phyloP scores from a whole-genome alignment of 2,888 invertebrate species.

The Ophion costatus region DNA sequence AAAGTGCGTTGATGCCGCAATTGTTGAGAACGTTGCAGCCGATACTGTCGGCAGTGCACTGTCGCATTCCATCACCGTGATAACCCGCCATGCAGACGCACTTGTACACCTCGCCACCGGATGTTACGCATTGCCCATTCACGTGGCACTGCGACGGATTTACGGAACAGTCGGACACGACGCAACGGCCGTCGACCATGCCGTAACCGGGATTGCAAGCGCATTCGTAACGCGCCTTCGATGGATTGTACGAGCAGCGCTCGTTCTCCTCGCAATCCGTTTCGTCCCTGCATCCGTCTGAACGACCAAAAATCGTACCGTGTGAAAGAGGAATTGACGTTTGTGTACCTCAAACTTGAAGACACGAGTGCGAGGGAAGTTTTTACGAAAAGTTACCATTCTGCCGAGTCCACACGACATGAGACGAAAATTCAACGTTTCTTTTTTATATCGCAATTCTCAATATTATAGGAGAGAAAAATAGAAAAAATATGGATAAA shows the following conservation, averaged over 20 bases:
- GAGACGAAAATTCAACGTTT: no score
- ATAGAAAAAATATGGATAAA: no score
- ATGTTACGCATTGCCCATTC: slow-evolving; percentile 84
- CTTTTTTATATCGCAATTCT: no score
- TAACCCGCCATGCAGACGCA: slow-evolving; percentile 88
- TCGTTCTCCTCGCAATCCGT: slow-evolving; percentile 89
- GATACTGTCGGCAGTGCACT: slow-evolving; percentile 79
- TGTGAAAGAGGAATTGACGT: background rate
- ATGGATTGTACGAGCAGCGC: slow-evolving; percentile 88
- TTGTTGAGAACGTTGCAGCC: slow-evolving; percentile 91
- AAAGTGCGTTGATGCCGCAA: slow-evolving; percentile 92
- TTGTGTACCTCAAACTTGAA: no score
- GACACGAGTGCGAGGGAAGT: no score
- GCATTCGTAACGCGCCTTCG: slow-evolving; percentile 88
- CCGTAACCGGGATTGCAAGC: slow-evolving; percentile 91
- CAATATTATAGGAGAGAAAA: no score
- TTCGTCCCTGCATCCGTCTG: slow-evolving; percentile 87
- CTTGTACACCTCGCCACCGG: slow-evolving; percentile 84
- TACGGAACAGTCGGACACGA: slow-evolving; percentile 78
- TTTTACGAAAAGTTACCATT: no score
- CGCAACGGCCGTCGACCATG: slow-evolving; percentile 80
- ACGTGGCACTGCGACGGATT: slow-evolving; percentile 85
- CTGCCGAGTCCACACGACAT: no score
- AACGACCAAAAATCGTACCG: slow-evolving; percentile 2
- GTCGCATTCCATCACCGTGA: slow-evolving; percentile 80